A percentile compares a stretch with the other conserved stretches of the same genome.
These are phyloP conservation scores for Arctocebus calabarensis DNA, from an alignment of 2,797 vertebrate genomes.

Conservation along the genomic window DNA sequence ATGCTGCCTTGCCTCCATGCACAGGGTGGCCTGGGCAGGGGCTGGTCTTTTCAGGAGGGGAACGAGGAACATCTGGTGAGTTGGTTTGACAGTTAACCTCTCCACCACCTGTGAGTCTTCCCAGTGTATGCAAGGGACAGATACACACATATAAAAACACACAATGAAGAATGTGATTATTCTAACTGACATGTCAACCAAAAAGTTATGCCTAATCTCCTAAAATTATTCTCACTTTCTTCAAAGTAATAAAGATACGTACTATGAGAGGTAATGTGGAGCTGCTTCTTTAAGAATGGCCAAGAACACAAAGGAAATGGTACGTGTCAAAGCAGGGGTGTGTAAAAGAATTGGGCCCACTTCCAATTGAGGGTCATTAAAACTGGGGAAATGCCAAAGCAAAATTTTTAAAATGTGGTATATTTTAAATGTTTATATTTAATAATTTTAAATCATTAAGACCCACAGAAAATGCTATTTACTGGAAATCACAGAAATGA, in stretches of 20 bases:
- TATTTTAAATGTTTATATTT: slow-evolving; percentile 22
- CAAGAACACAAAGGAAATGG: not conserved
- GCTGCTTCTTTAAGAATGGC: not conserved
- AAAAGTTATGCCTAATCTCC: no score
- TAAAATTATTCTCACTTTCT: no score
- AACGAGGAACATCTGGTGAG: not conserved
- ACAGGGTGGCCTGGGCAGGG: not conserved
- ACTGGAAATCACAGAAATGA: not conserved
- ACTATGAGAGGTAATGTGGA: not conserved
- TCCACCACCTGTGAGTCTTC: not conserved
- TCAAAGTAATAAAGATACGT: not conserved
- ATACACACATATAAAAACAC: not conserved
- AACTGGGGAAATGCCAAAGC: not conserved
- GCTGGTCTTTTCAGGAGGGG: not conserved
- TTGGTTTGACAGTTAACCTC: not conserved
- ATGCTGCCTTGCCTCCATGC: not conserved
- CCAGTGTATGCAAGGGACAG: not conserved
- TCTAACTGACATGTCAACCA: no score
- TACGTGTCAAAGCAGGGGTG: not conserved
- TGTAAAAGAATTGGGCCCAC: not conserved
- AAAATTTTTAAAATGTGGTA: not conserved
- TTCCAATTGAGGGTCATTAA: not conserved
- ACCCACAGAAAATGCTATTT: not conserved
- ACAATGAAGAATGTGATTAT: not conserved
- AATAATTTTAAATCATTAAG: not conserved